A percentile compares a stretch with the other conserved stretches of the same genome.
phyloP scores from a whole-genome alignment of 1,140 invertebrate species.

The Hyles euphorbiae region DNA sequence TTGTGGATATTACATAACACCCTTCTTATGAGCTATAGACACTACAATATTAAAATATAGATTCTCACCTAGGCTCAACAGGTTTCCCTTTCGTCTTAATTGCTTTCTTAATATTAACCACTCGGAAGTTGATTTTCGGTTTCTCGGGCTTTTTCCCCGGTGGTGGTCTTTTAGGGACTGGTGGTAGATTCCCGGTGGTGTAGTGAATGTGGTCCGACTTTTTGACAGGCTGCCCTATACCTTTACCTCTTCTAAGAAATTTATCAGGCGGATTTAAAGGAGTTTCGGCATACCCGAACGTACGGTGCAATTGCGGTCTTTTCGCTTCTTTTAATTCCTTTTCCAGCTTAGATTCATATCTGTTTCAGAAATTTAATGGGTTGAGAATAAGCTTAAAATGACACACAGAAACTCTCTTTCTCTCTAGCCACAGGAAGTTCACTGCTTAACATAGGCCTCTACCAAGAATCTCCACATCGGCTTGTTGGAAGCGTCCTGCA shows the following conservation, averaged over 20 bases:
- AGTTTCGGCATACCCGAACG: constrained; percentile 78
- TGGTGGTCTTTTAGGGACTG: constrained; percentile 60
- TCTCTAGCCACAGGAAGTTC: no score
- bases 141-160: constrained; percentile 40
- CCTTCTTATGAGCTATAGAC: no score
- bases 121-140: constrained; percentile 70
- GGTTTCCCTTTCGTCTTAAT: constrained; percentile 72
- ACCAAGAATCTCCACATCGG: no score
- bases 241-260: constrained; percentile 77
- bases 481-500: no score
- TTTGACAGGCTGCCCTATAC: constrained; percentile 67
- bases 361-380: constrained; percentile 14
- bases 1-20: no score
- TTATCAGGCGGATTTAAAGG: constrained; percentile 73
- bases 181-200: constrained; percentile 52
- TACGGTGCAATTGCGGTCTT: constrained; percentile 63
- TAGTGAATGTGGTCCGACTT: constrained; percentile 69
- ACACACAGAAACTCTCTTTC: no score
- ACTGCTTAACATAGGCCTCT: no score
- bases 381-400: neutral
- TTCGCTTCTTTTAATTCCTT: constrained; percentile 54
- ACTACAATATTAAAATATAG: neutral
- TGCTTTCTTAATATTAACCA: constrained; percentile 75
- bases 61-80: constrained; percentile 56
- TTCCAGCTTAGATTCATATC: constrained; percentile 62